These are phyloP conservation scores for Apomyelois bistriatella DNA, from an alignment of 2,888 invertebrate species.

Conservation along the genomic window DNA sequence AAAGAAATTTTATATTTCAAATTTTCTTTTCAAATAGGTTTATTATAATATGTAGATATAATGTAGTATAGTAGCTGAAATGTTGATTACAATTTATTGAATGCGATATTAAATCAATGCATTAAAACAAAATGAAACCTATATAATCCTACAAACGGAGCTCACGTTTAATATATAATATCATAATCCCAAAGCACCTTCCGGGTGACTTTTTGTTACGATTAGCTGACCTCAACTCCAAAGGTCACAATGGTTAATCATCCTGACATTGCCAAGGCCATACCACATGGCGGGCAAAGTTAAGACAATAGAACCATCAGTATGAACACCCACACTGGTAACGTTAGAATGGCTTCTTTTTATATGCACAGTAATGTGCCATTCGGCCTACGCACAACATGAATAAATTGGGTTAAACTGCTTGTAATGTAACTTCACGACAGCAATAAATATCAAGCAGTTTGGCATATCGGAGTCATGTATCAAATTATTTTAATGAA, in stretches of 20 bases:
- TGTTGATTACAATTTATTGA: background rate
- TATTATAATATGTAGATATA: too few relatives aligned
- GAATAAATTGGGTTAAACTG: slow-evolving; percentile 10
- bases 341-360: slow-evolving; percentile 10
- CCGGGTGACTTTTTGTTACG: slow-evolving; percentile 59
- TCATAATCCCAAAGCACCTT: slow-evolving; percentile 47
- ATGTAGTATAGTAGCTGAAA: background rate
- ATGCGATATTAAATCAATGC: background rate
- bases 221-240: slow-evolving; percentile 52
- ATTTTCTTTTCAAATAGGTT: too few relatives aligned
- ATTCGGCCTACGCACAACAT: slow-evolving; percentile 4
- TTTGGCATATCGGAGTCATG: background rate
- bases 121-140: background rate
- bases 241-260: slow-evolving; percentile 53
- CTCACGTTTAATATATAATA: slow-evolving; percentile 53
- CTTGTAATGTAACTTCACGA: background rate
- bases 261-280: slow-evolving; percentile 48
- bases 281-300: background rate
- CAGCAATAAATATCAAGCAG: background rate
- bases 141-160: slow-evolving; percentile 36
- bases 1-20: too few relatives aligned
- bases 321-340: slow-evolving; percentile 1
- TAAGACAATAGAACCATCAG: slow-evolving; percentile 13
- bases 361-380: background rate
- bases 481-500: background rate